These are phyloP conservation scores for Pyralis farinalis DNA, from an alignment of 2,888 invertebrate genomes.

Conservation along the genomic window DNA sequence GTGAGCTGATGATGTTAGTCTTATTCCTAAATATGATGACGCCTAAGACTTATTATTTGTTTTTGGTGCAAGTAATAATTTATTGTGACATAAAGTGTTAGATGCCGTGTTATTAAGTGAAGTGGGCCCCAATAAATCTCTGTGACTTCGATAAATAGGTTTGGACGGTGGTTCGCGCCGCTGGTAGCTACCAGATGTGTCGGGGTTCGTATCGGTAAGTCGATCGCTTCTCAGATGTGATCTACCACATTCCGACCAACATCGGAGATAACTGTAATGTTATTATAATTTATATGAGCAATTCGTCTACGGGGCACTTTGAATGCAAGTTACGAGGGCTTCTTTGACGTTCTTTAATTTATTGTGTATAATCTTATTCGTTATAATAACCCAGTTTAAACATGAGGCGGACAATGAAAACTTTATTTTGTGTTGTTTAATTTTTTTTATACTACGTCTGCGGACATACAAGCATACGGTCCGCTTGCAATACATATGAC, in stretches of 20 bases:
- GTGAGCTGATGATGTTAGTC: too few species aligned
- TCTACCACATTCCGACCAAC: conserved; percentile 51
- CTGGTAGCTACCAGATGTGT: conserved; percentile 63
- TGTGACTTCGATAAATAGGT: conserved; percentile 65
- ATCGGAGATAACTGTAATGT: conserved; percentile 56
- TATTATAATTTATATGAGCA: conserved; percentile 57
- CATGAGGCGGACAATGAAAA: too few species aligned
- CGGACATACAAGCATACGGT: too few species aligned
- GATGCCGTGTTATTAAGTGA: conserved; percentile 53
- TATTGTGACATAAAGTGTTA: conserved; percentile 51
- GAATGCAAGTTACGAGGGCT: neutral
- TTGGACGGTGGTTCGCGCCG: conserved; percentile 53
- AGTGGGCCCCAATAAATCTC: conserved; percentile 59
- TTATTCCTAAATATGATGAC: too few species aligned
- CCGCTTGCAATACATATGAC: too few species aligned
- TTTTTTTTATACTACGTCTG: too few species aligned
- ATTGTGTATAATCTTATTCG: neutral
- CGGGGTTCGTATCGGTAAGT: conserved; percentile 37
- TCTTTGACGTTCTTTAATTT: neutral
- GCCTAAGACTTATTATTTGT: too few species aligned
- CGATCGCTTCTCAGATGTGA: conserved; percentile 53
- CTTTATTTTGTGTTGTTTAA: too few species aligned
- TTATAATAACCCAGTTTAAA: neutral
- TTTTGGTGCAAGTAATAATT: conserved; percentile 37
- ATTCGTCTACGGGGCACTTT: conserved; percentile 38